Evolutionary conservation across 1,140 invertebrate genomes (phyloP).

Genomic region (Thrips palmi): DNA sequence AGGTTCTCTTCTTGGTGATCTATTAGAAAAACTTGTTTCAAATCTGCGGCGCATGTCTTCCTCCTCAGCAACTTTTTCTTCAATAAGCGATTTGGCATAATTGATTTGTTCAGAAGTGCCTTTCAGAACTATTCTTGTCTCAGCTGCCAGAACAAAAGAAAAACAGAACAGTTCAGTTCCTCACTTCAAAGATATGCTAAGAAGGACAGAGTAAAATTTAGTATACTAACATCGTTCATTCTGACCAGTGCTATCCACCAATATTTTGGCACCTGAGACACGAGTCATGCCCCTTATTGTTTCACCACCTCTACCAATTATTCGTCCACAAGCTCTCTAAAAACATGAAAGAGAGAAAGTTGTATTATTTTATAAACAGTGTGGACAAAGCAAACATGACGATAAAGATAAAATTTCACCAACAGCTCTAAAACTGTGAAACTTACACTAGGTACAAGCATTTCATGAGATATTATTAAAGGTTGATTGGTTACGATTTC

Average conservation of each 20-base stretch:
- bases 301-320: conserved; percentile 52
- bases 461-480: conserved; percentile 36
- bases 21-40: conserved; percentile 26
- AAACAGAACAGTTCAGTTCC: conserved; percentile 1
- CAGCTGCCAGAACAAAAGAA: neutral
- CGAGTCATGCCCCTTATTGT: conserved; percentile 46
- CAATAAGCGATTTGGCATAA: conserved; percentile 33
- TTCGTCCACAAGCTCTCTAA: conserved; percentile 35
- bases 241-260: conserved; percentile 23
- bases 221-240: conserved; percentile 1
- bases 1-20: conserved; percentile 26
- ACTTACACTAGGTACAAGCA: conserved; percentile 34
- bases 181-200: conserved; percentile 6
- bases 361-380: neutral
- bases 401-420: too few relatives aligned
- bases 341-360: conserved; percentile 8
- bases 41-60: conserved; percentile 25
- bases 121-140: conserved; percentile 29
- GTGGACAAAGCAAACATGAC: too few relatives aligned
- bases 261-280: conserved; percentile 40
- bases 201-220: conserved; percentile 5
- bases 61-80: conserved; percentile 37
- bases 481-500: conserved; percentile 49
- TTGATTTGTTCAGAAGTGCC: conserved; percentile 38
- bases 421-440: neutral